Base-by-base conservation (phyloP, 2,113 vertebrate species). In the Tyrannus savana region DNA sequence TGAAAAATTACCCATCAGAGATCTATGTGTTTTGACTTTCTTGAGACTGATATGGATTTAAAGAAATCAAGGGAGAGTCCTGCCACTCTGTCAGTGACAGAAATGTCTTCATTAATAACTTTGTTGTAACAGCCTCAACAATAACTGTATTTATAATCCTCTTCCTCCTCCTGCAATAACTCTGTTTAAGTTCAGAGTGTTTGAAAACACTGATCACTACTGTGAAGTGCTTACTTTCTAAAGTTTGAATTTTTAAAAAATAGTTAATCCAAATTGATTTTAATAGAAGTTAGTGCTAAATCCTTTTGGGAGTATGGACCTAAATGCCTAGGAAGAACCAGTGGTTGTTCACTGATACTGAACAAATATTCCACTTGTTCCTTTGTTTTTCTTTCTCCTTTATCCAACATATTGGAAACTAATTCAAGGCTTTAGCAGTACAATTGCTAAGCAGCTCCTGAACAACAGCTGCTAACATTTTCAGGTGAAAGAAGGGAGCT, bases 11-110 rank as follows among this genome's bases (percentile, higher is more conserved):
- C 2, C 15, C 27, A n/a, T 41, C 6, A 22, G 31, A 4, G 27
- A 49, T 87, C 27, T 47, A n/a, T 55, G 24, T 55, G 21, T 83
- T 96, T 92, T 90, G 79, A 63, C 33, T 83, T 92, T 50, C 33
- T 77, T 73, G 46, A 27, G 11, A 69, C 35, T 56, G 21, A 84
- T 60, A 77, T 13, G 31, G 62, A 87, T 67, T 31, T 68, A 60
- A 87, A 72, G 19, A 89, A 91, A 72, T 24, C 6, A 87, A 81
- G 37, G 64, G 27, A 79, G 13, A 86, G 31, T 10, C 19, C 16
- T 77, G 33, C 50, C 86, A 27, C 8, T 77, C 64, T 63, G 7
- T 37, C 46, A 63, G 46, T 66, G 73, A 84, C 41, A 55, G 60
- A 84, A 84, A 58, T 23, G 6, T 62, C 58, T 68, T 63, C 10